Evolutionary conservation across 2,113 vertebrate species (phyloP).

Genomic region (Ariopsis seemanni): DNA sequence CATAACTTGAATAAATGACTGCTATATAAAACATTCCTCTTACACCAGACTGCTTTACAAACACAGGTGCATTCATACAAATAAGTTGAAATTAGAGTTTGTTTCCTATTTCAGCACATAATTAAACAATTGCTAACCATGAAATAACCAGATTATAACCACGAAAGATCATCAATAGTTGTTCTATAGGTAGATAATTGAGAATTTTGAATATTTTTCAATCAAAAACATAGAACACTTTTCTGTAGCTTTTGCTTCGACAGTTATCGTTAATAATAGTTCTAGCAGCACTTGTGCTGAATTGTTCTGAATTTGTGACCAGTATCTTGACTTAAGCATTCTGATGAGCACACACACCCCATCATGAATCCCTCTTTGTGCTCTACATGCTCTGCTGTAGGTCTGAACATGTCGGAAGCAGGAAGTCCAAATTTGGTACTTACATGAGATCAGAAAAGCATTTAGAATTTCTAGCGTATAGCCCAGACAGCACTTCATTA

Average conservation of each 20-base stretch:
- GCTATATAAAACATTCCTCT: background rate
- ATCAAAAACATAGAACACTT: constrained; percentile 8
- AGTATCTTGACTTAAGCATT: background rate
- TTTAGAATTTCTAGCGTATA: background rate
- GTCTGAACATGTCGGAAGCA: constrained; percentile 8
- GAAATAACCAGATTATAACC: constrained; percentile 7
- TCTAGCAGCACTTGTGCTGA: background rate
- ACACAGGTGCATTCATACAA: background rate
- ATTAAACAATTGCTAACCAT: background rate
- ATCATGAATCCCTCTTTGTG: background rate
- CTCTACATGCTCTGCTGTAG: background rate
- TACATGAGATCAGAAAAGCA: background rate
- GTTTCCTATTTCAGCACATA: background rate
- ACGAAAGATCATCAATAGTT: background rate
- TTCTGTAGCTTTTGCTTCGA: background rate
- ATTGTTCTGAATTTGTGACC: background rate
- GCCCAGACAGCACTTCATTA: background rate
- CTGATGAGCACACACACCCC: background rate
- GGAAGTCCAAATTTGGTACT: constrained; percentile 22
- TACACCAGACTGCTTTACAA: background rate
- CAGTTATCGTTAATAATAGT: background rate
- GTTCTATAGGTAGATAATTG: constrained; percentile 3
- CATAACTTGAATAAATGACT: background rate
- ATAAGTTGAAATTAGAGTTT: background rate
- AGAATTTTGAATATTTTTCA: constrained; percentile 13